Evolutionary conservation across 53 echinoderm and acorn worm genomes (phyloP).

Genomic region (Holothuria leucospilota): DNA sequence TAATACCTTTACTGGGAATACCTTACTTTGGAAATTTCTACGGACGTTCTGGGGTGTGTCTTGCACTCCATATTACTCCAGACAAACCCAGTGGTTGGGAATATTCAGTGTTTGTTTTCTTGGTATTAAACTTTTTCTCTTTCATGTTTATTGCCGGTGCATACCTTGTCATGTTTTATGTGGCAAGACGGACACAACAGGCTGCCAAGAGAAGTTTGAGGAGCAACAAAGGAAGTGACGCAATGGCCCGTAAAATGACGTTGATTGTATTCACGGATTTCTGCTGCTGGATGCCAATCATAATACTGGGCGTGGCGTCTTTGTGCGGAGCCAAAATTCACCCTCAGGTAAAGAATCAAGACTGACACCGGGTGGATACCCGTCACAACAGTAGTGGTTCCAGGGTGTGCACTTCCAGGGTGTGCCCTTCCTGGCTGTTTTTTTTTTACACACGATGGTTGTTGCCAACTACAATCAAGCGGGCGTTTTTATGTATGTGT

Average conservation of each 20-base stretch:
- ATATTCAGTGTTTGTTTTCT: conserved; percentile 91
- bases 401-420: too few species aligned
- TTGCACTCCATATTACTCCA: conserved; percentile 91
- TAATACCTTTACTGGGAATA: conserved; percentile 77
- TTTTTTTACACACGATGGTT: too few species aligned
- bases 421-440: too few species aligned
- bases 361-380: too few species aligned
- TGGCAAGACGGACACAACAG: conserved; percentile 88
- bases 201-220: conserved; percentile 82
- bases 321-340: conserved; percentile 81
- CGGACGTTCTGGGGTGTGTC: conserved; percentile 92
- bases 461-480: too few species aligned
- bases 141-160: conserved; percentile 82
- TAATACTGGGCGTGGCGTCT: conserved; percentile 87
- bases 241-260: conserved; percentile 95
- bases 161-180: conserved; percentile 91
- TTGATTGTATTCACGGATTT: conserved; percentile 95
- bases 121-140: conserved; percentile 83
- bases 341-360: conserved; percentile 64
- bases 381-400: too few species aligned
- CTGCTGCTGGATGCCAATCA: conserved; percentile 96
- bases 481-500: too few species aligned
- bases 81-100: conserved; percentile 88
- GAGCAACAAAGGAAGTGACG: conserved; percentile 71
- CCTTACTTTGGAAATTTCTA: conserved; percentile 93